Percentiles rank a stretch among this genome's conserved stretches.
phyloP scores from a whole-genome alignment of 2,113 vertebrate species.

The Pteronura brasiliensis region DNA sequence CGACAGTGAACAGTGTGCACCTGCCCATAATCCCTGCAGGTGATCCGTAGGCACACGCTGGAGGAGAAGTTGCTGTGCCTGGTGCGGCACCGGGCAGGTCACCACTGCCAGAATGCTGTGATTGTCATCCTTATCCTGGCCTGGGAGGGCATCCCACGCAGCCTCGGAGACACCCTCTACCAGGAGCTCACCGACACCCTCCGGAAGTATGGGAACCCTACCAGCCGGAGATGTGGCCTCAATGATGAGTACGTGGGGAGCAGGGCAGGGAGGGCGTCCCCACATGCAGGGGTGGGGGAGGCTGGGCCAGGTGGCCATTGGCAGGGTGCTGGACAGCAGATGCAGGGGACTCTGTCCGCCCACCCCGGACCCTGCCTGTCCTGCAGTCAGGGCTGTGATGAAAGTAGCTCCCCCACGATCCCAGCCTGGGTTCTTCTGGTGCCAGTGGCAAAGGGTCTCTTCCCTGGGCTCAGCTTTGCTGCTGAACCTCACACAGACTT shows the following conservation, averaged over 20 bases:
- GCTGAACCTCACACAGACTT: not conserved
- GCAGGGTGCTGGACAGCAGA: not conserved
- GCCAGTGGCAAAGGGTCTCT: not conserved
- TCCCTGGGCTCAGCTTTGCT: not conserved
- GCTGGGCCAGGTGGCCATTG: not conserved
- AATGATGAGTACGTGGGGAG: slow-evolving; percentile 93
- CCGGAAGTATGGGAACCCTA: slow-evolving; percentile 95
- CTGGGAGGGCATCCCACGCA: slow-evolving; percentile 95
- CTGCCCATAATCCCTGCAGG: slow-evolving; percentile 76
- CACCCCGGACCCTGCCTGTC: not conserved
- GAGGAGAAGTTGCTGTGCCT: slow-evolving; percentile 96
- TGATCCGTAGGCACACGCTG: slow-evolving; percentile 92
- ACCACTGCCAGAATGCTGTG: slow-evolving; percentile 94
- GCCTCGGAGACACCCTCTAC: slow-evolving; percentile 94
- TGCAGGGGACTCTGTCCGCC: not conserved
- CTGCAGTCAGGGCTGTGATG: not conserved
- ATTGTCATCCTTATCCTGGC: slow-evolving; percentile 97
- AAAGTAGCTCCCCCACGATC: not conserved
- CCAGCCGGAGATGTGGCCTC: slow-evolving; percentile 96
- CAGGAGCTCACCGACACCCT: slow-evolving; percentile 91
- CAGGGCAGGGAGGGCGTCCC: rapidly evolving
- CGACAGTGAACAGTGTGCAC: rapidly evolving
- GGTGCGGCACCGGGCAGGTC: slow-evolving; percentile 93
- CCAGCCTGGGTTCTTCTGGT: not conserved
- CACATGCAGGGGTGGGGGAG: rapidly evolving